These are phyloP conservation scores for Gastracanthus pulcherrimus DNA, from an alignment of 2,888 invertebrate species.

Conservation along the genomic window DNA sequence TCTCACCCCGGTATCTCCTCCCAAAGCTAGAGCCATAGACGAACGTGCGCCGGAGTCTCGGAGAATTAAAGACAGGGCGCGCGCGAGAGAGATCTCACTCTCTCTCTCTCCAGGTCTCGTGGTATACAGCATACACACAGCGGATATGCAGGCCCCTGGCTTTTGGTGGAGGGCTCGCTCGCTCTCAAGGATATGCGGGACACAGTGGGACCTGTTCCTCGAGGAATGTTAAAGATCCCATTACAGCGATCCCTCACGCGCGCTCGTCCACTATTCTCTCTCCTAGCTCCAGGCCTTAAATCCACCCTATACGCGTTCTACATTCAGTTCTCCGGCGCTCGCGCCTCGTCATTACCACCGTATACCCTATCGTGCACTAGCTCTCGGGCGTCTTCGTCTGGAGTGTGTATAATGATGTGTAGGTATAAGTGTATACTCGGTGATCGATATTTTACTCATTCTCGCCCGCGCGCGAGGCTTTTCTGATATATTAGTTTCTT, in stretches of 20 bases:
- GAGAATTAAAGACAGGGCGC: constrained; percentile 20
- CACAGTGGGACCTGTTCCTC: constrained; percentile 71
- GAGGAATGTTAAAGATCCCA: constrained; percentile 70
- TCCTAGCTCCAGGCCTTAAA: neutral
- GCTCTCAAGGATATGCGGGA: constrained; percentile 60
- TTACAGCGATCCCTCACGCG: constrained; percentile 69
- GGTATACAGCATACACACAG: neutral
- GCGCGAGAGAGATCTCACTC: constrained; percentile 10
- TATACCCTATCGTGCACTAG: neutral
- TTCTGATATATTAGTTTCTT: too few species aligned
- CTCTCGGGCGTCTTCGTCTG: neutral
- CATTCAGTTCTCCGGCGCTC: too few species aligned
- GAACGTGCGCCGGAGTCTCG: neutral
- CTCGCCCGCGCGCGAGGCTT: too few species aligned
- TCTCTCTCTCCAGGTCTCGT: too few species aligned
- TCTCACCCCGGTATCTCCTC: too few species aligned
- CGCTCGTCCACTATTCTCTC: constrained; percentile 37
- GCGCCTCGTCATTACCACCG: neutral
- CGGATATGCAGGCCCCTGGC: neutral
- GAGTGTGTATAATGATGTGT: neutral
- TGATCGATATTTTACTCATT: constrained; percentile 40
- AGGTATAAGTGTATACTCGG: neutral
- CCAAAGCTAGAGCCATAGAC: neutral
- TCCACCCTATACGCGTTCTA: too few species aligned
- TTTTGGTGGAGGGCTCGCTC: constrained; percentile 1